Conservation (phyloP, 1,140 invertebrate species). For the Drosophila kohkoa region DNA sequence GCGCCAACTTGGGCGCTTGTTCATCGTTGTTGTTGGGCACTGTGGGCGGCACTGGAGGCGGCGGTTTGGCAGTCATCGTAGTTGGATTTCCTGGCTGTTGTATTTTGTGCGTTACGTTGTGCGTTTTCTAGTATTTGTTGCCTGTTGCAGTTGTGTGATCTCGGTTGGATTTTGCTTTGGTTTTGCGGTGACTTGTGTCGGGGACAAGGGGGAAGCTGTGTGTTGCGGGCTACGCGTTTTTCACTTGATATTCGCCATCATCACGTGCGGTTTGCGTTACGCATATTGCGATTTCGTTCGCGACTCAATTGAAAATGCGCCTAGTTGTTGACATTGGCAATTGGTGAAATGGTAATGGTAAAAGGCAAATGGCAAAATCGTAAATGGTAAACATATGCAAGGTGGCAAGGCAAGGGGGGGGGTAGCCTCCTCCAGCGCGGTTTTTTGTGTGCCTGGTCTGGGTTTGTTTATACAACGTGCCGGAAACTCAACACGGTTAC, state of each 20-base stretch:
- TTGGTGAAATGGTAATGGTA: constrained; percentile 43
- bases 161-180: neutral
- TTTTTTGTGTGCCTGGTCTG: constrained; percentile 32
- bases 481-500: constrained; percentile 71
- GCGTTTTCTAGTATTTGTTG: constrained; percentile 29
- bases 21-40: constrained; percentile 41
- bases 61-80: constrained; percentile 70
- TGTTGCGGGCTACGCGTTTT: neutral
- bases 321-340: constrained; percentile 71
- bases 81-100: neutral
- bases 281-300: constrained; percentile 33
- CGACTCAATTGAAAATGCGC: constrained; percentile 49
- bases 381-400: constrained; percentile 59
- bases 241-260: constrained; percentile 57
- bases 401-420: neutral
- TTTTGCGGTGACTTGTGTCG: neutral
- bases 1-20: constrained; percentile 67
- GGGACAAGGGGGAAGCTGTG: neutral
- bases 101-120: constrained; percentile 51
- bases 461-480: constrained; percentile 82
- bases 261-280: constrained; percentile 54
- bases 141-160: neutral
- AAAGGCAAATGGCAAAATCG: neutral
- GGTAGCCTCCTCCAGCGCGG: constrained; percentile 5
- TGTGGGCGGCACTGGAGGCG: constrained; percentile 63